Evolutionary conservation across 2,888 invertebrate genomes (phyloP).

Genomic region (Chrysina gloriosa): DNA sequence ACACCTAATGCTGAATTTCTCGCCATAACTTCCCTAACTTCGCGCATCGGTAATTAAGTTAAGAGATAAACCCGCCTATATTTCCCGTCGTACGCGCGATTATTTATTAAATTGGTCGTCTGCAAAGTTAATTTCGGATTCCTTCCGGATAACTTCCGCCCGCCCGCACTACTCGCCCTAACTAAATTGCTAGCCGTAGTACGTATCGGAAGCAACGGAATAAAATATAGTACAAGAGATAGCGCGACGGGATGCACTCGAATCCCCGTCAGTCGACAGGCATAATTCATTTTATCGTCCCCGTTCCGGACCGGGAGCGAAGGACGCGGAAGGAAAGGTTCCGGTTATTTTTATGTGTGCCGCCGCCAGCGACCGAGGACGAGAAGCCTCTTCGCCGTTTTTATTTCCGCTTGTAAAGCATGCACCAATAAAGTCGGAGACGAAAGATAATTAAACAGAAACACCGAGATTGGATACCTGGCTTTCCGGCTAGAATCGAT

Average conservation of each 20-base stretch:
- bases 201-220: background rate
- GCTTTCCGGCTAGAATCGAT: too few relatives aligned
- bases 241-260: background rate
- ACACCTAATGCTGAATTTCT: too few relatives aligned
- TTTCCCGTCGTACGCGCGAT: background rate
- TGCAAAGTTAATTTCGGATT: background rate
- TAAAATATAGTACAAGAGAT: background rate
- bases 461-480: background rate
- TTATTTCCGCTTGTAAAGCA: background rate
- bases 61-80: background rate
- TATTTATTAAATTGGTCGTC: background rate
- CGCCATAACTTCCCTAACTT: too few relatives aligned
- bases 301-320: too few relatives aligned
- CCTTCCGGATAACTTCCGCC: too few relatives aligned
- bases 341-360: background rate
- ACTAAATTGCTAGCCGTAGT: background rate
- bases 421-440: background rate
- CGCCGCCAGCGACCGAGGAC: background rate
- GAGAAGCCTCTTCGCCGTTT: background rate
- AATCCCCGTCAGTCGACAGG: background rate
- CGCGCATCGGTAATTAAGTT: background rate
- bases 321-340: background rate
- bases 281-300: background rate
- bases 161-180: background rate
- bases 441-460: background rate